Percentiles rank a stretch among this genome's conserved stretches.
phyloP scores from a whole-genome alignment of 2,797 vertebrate species.

The Pteronotus mesoamericanus region DNA sequence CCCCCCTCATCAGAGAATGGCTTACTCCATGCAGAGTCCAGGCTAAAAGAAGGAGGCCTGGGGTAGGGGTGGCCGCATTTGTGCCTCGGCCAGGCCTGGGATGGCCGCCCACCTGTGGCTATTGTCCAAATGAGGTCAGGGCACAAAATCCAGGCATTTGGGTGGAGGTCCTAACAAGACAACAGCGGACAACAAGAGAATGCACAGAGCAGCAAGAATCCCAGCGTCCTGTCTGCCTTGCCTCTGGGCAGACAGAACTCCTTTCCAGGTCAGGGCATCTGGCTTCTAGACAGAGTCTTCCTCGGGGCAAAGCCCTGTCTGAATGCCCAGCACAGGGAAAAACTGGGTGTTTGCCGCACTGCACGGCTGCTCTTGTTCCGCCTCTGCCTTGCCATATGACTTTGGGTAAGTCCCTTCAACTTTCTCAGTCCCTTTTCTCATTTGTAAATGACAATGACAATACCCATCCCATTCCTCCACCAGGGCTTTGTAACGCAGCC shows the following conservation, averaged over 20 bases:
- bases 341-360: fast-evolving
- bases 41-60: background rate
- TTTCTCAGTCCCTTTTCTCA: background rate
- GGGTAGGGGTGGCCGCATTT: background rate
- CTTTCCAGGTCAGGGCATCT: background rate
- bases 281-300: background rate
- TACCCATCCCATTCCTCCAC: background rate
- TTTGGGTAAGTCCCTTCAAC: conserved; percentile 16
- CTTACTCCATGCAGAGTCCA: background rate
- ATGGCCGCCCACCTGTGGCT: background rate
- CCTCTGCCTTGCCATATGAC: background rate
- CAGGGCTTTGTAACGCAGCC: background rate
- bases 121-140: background rate
- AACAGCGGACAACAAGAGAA: background rate
- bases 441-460: background rate
- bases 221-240: background rate
- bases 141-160: background rate
- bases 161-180: background rate
- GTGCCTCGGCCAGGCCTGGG: background rate
- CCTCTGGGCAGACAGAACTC: background rate
- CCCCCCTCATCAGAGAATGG: background rate
- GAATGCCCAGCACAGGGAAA: background rate
- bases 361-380: background rate
- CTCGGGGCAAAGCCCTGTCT: background rate
- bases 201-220: background rate